Percentiles rank a stretch among this genome's conserved stretches.
Conservation (phyloP, 2,888 invertebrate species). For the Ichneumoninae sp. region DNA sequence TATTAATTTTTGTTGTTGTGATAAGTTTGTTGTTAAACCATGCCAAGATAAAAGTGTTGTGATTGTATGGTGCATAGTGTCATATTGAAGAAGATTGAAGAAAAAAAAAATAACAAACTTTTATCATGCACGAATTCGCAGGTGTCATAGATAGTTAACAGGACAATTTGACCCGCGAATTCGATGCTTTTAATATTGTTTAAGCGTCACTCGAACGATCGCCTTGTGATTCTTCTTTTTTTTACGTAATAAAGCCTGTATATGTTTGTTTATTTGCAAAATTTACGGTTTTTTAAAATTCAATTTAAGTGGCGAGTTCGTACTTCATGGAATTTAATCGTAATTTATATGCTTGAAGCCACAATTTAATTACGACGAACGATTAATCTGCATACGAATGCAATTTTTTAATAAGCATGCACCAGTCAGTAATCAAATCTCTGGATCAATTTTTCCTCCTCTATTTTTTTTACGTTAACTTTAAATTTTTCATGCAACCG, state of each 20-base stretch:
- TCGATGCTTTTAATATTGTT: conserved; percentile 8
- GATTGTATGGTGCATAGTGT: conserved; percentile 71
- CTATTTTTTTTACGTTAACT: neutral
- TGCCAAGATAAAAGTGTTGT: conserved; percentile 78
- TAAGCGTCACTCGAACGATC: neutral
- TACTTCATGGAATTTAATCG: conserved; percentile 38
- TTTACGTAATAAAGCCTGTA: conserved; percentile 80
- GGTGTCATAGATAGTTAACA: neutral
- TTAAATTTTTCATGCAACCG: conserved; percentile 15
- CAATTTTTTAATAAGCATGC: conserved; percentile 69
- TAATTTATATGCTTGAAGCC: conserved; percentile 21
- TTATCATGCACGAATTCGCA: conserved; percentile 32
- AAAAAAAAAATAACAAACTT: conserved; percentile 5
- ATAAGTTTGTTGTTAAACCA: conserved; percentile 68
- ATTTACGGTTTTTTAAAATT: conserved; percentile 16
- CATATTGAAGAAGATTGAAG: conserved; percentile 43
- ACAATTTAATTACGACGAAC: conserved; percentile 38
- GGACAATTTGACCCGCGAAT: conserved; percentile 5
- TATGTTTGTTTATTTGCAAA: conserved; percentile 77
- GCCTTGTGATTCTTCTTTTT: conserved; percentile 15
- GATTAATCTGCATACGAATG: conserved; percentile 58
- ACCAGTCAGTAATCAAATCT: conserved; percentile 56
- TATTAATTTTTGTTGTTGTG: conserved; percentile 15
- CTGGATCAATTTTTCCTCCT: conserved; percentile 8
- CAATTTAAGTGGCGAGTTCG: conserved; percentile 34